Percentiles rank a stretch among this genome's conserved stretches.
Evolutionary conservation across 1,140 invertebrate genomes (phyloP).

Genomic region (Tetramorium alpestre): DNA sequence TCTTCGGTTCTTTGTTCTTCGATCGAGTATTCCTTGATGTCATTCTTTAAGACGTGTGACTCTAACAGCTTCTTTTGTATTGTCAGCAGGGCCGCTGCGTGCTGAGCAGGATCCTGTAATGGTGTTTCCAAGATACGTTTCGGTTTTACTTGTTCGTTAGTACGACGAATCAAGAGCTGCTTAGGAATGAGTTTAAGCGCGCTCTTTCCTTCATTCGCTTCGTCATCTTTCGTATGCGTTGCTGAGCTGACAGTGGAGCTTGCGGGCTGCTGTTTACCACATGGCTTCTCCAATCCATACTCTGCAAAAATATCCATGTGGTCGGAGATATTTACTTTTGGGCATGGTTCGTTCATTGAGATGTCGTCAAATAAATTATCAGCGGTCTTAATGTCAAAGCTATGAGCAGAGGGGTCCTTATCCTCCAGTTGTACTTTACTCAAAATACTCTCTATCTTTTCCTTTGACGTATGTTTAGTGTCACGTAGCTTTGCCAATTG

Average conservation of each 20-base stretch:
- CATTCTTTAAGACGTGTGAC: slow-evolving; percentile 10
- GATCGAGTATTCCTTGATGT: background rate
- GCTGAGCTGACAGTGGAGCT: background rate
- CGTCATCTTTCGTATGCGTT: slow-evolving; percentile 55
- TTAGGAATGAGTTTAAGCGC: slow-evolving; percentile 81
- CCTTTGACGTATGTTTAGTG: slow-evolving; percentile 45
- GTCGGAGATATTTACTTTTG: background rate
- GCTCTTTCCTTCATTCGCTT: slow-evolving; percentile 55
- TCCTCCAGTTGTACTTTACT: slow-evolving; percentile 32
- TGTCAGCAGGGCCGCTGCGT: slow-evolving; percentile 58
- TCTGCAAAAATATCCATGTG: slow-evolving; percentile 75
- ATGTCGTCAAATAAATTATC: slow-evolving; percentile 36
- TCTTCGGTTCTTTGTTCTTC: background rate
- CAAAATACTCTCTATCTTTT: slow-evolving; percentile 53
- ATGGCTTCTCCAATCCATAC: slow-evolving; percentile 46
- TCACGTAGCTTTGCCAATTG: slow-evolving; percentile 63
- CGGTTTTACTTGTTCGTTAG: slow-evolving; percentile 57
- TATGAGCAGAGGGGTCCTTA: background rate
- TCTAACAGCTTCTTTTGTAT: slow-evolving; percentile 65
- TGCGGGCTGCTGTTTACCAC: slow-evolving; percentile 2
- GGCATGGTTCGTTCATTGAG: slow-evolving; percentile 42
- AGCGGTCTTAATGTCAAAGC: slow-evolving; percentile 14
- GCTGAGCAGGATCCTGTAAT: slow-evolving; percentile 49
- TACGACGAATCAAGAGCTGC: slow-evolving; percentile 77
- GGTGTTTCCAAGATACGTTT: slow-evolving; percentile 61